Conservation (phyloP, 1,140 invertebrate genomes). For the Euura saliciscinereae region DNA sequence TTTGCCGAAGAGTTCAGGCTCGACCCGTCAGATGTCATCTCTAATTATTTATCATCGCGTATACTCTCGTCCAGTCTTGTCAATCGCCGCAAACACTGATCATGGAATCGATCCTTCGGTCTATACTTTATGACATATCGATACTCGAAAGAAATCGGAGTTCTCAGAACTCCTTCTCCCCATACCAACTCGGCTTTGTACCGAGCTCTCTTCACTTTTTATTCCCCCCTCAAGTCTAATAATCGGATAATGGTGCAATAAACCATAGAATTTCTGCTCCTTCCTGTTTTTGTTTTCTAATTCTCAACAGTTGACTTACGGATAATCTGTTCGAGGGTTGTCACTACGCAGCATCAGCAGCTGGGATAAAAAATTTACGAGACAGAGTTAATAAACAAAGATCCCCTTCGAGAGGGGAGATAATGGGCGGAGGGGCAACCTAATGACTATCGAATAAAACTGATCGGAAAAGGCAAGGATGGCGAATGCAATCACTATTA, state of each 20-base stretch:
- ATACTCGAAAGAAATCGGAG: background rate
- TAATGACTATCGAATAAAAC: constrained; percentile 15
- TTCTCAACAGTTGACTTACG: no score
- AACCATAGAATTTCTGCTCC: background rate
- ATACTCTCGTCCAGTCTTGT: background rate
- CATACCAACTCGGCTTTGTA: no score
- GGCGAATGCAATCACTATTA: constrained; percentile 13
- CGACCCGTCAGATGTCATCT: background rate
- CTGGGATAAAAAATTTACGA: background rate
- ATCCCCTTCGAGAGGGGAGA: background rate
- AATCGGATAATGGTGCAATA: background rate
- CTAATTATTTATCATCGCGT: constrained; percentile 5
- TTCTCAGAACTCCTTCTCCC: background rate
- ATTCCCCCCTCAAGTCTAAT: background rate
- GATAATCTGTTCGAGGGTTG: background rate
- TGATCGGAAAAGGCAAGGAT: constrained; percentile 7
- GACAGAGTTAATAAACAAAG: constrained; percentile 6
- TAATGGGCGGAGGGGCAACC: constrained; percentile 5
- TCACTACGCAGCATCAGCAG: background rate
- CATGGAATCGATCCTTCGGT: background rate
- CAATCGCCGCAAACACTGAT: background rate
- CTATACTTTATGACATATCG: constrained; percentile 5
- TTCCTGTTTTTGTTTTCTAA: no score
- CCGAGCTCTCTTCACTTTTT: no score
- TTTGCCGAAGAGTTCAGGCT: background rate